A percentile compares a stretch with the other conserved stretches of the same genome.
Conservation (phyloP, 2,888 invertebrate species). For the Cantharis rustica region DNA sequence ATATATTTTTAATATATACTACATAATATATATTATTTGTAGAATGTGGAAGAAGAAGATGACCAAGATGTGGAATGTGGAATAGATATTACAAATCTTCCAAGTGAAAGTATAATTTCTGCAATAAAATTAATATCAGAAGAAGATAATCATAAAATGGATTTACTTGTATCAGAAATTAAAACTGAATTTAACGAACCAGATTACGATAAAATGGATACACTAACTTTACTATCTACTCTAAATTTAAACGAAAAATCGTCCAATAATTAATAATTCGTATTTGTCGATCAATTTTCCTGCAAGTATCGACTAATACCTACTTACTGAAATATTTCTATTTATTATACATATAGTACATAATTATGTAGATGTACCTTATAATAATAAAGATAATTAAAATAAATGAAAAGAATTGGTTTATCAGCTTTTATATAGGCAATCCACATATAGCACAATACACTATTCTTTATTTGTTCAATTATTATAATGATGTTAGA, state of each 20-base stretch:
- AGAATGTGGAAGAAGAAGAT: slow-evolving; percentile 62
- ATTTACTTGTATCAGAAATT: slow-evolving; percentile 37
- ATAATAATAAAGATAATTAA: too few species aligned
- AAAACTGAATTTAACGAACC: slow-evolving; percentile 44
- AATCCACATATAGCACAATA: too few species aligned
- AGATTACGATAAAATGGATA: slow-evolving; percentile 55
- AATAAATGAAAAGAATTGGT: too few species aligned
- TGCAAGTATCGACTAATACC: neutral
- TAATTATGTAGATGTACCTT: neutral
- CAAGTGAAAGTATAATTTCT: neutral
- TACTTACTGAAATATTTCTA: neutral
- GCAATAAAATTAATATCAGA: neutral
- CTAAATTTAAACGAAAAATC: slow-evolving; percentile 46
- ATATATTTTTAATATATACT: neutral
- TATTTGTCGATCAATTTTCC: neutral
- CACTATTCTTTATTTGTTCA: too few species aligned
- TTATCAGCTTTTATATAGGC: too few species aligned
- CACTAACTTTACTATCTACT: slow-evolving; percentile 51
- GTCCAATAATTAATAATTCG: neutral
- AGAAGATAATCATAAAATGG: slow-evolving; percentile 17
- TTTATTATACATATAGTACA: neutral
- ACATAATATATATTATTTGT: neutral
- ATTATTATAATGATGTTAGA: too few species aligned
- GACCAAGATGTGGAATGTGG: slow-evolving; percentile 57
- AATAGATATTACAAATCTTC: slow-evolving; percentile 46